A percentile compares a stretch with the other conserved stretches of the same genome.
These are phyloP conservation scores for Tringa solitaria DNA, from an alignment of 2,113 vertebrate species.

Conservation along the genomic window DNA sequence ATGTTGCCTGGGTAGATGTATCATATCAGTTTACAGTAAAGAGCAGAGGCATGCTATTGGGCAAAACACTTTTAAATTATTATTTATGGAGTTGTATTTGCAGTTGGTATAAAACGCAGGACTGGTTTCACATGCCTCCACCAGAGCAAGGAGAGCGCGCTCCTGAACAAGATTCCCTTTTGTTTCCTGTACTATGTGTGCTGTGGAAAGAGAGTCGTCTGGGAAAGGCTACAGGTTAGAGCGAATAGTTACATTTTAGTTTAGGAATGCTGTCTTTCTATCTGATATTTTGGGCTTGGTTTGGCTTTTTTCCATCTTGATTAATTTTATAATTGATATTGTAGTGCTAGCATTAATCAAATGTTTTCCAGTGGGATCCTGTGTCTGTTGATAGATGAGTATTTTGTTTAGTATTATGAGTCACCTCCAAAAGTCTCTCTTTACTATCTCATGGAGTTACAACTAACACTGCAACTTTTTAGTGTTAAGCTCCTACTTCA, in stretches of 20 bases:
- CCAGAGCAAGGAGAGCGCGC: not conserved
- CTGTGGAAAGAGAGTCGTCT: not conserved
- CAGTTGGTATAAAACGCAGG: slow-evolving; percentile 2
- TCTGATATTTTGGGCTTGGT: not conserved
- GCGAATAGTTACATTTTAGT: accelerated
- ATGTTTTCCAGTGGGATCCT: not conserved
- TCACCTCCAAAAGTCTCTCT: not conserved
- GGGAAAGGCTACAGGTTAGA: slow-evolving; percentile 54
- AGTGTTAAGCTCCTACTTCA: not conserved
- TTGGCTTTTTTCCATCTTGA: not conserved
- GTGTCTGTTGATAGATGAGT: not conserved
- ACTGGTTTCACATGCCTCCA: not conserved
- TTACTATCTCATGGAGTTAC: not conserved
- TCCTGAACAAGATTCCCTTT: not conserved
- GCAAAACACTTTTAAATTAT: slow-evolving; percentile 26
- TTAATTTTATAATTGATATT: not conserved
- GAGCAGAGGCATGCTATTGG: slow-evolving; percentile 37
- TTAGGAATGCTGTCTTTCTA: not conserved
- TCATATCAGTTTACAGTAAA: slow-evolving; percentile 35
- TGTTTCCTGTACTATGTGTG: not conserved
- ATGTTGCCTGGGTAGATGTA: not conserved
- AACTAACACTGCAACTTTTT: not conserved
- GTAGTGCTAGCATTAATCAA: not conserved
- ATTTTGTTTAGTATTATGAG: not conserved
- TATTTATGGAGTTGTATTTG: slow-evolving; percentile 50